phyloP scores from a whole-genome alignment of 1,140 invertebrate species.

The Ceratitis capitata region DNA sequence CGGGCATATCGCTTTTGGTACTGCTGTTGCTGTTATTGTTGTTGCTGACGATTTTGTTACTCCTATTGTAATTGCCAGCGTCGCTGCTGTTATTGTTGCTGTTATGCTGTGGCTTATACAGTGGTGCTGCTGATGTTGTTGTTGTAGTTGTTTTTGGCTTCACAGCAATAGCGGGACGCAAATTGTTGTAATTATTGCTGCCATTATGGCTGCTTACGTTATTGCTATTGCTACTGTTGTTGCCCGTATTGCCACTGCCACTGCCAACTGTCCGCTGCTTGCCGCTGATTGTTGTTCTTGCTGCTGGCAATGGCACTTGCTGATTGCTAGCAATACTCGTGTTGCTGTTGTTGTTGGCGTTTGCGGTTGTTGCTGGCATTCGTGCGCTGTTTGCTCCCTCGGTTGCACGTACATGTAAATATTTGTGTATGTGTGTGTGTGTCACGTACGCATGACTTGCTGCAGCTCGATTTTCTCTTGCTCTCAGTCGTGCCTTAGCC shows the following conservation, averaged over 20 bases:
- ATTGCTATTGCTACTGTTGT: conserved; percentile 5
- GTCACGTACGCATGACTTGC: neutral
- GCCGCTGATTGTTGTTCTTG: conserved; percentile 24
- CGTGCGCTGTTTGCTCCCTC: conserved; percentile 33
- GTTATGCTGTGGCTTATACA: conserved; percentile 14
- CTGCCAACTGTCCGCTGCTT: neutral
- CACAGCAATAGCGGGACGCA: conserved; percentile 2
- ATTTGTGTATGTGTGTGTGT: neutral
- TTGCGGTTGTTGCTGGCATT: conserved; percentile 26
- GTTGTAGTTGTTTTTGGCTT: neutral
- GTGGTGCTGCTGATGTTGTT: conserved; percentile 31
- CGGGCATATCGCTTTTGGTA: conserved; percentile 44
- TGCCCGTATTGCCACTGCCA: neutral
- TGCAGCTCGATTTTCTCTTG: neutral
- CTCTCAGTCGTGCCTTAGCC: neutral
- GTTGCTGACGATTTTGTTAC: neutral
- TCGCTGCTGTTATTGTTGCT: conserved; percentile 5
- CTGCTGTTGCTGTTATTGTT: conserved; percentile 12
- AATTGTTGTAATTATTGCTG: conserved; percentile 28
- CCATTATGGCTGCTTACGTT: neutral
- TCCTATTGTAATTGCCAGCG: neutral
- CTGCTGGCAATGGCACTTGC: conserved; percentile 43
- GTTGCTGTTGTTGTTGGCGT: conserved; percentile 24
- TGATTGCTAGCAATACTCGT: conserved; percentile 32
- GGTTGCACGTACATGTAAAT: neutral